phyloP scores from a whole-genome alignment of 2,888 invertebrate genomes.

The Zootermopsis nevadensis region DNA sequence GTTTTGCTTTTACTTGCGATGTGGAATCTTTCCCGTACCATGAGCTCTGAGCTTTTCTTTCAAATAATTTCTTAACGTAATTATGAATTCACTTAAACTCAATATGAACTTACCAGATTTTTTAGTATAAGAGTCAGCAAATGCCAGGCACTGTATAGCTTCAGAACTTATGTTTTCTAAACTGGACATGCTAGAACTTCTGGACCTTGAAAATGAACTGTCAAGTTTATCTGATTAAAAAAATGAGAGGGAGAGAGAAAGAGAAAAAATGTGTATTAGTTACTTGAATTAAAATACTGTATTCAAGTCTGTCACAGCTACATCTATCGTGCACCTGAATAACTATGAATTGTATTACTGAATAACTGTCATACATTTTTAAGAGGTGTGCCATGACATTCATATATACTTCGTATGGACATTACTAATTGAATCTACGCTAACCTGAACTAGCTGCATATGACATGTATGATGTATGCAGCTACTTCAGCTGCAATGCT shows the following conservation, averaged over 20 bases:
- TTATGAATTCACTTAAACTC: background rate
- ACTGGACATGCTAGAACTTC: slow-evolving; percentile 98
- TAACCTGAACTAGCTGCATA: background rate
- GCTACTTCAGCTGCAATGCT: too few species aligned
- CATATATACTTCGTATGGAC: background rate
- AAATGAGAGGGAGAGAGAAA: slow-evolving; percentile 32
- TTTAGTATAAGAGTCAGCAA: slow-evolving; percentile 94
- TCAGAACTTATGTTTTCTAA: slow-evolving; percentile 97
- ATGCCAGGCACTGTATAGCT: slow-evolving; percentile 94
- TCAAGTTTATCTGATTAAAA: slow-evolving; percentile 87
- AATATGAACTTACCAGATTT: slow-evolving; percentile 81
- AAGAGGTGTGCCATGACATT: background rate
- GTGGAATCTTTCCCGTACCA: too few species aligned
- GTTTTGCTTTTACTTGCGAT: too few species aligned
- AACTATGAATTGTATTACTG: background rate
- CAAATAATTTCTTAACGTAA: background rate
- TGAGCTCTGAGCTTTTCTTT: too few species aligned
- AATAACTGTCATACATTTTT: background rate
- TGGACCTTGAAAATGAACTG: slow-evolving; percentile 94
- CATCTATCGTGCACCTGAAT: background rate
- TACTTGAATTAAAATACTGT: background rate
- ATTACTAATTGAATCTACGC: background rate
- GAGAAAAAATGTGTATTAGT: slow-evolving; percentile 43
- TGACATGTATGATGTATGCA: too few species aligned
- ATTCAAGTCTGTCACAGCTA: background rate